phyloP scores from a whole-genome alignment of 2,888 invertebrate genomes.

The Diaphora mendica region DNA sequence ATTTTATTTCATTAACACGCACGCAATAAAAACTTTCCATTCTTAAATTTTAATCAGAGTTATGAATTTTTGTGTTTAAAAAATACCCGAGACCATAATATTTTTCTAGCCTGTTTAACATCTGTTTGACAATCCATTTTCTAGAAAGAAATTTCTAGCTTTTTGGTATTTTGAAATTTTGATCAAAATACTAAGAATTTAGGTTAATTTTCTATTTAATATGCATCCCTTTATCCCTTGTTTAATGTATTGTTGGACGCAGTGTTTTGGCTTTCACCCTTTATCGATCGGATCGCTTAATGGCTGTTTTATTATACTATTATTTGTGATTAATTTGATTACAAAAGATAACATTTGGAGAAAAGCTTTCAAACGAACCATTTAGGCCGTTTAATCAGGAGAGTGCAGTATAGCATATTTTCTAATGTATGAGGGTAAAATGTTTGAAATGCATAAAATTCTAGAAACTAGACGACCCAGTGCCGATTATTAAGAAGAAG shows the following conservation, averaged over 20 bases:
- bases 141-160: neutral
- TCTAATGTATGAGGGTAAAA: neutral
- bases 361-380: constrained; percentile 13
- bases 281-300: constrained; percentile 37
- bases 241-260: constrained; percentile 32
- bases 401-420: neutral
- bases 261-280: constrained; percentile 30
- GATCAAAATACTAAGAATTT: constrained; percentile 15
- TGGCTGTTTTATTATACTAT: constrained; percentile 44
- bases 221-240: constrained; percentile 39
- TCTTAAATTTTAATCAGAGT: neutral
- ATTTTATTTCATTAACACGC: neutral
- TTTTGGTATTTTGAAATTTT: neutral
- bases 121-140: constrained; percentile 19
- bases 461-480: neutral
- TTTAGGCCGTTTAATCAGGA: neutral
- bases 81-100: neutral
- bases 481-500: no score
- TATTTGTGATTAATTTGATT: constrained; percentile 43
- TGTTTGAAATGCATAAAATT: neutral
- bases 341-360: constrained; percentile 11
- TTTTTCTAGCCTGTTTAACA: neutral
- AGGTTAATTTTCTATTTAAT: constrained; percentile 45
- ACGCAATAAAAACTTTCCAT: neutral
- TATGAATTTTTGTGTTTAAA: neutral